phyloP scores from a whole-genome alignment of 1,140 invertebrate species.

The Manduca sexta region DNA sequence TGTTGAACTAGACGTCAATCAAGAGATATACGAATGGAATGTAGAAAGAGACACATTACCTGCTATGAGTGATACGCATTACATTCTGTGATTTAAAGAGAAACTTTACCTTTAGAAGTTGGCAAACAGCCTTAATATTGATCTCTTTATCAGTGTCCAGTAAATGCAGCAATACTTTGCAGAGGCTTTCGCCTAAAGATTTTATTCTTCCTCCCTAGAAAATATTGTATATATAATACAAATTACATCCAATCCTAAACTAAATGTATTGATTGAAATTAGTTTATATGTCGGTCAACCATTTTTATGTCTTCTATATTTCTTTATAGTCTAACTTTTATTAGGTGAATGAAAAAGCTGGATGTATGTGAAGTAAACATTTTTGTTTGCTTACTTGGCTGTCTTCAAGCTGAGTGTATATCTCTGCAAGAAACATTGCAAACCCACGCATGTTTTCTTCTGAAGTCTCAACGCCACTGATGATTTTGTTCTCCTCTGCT shows the following conservation, averaged over 20 bases:
- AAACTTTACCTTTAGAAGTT: constrained; percentile 59
- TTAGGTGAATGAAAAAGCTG: no score
- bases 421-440: constrained; percentile 72
- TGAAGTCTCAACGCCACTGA: constrained; percentile 55
- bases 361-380: neutral
- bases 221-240: constrained; percentile 8
- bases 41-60: no score
- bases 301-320: no score
- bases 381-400: constrained; percentile 45
- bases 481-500: constrained; percentile 66
- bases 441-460: constrained; percentile 70
- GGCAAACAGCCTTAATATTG: constrained; percentile 68
- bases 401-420: constrained; percentile 70
- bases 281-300: no score
- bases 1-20: no score
- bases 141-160: constrained; percentile 60
- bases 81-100: no score
- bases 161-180: constrained; percentile 66
- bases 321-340: no score
- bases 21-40: no score
- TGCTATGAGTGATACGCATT: no score
- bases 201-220: constrained; percentile 65
- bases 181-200: constrained; percentile 65
- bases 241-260: no score
- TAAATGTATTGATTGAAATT: no score